Evolutionary conservation across 1,140 invertebrate genomes (phyloP).

Genomic region (Eupristina koningsbergeri): DNA sequence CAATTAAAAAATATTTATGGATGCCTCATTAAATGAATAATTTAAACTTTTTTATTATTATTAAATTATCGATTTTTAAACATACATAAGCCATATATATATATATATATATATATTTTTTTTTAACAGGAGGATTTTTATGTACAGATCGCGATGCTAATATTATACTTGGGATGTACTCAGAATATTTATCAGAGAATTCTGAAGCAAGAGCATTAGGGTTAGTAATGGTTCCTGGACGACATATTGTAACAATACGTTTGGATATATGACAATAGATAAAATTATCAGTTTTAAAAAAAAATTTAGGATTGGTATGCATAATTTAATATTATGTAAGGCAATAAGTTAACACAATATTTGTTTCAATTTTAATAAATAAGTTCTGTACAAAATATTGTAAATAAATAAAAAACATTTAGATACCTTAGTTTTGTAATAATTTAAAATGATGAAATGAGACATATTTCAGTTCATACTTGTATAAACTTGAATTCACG

Average conservation of each 20-base stretch:
- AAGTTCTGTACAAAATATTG: slow-evolving; percentile 49
- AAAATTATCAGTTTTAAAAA: slow-evolving; percentile 44
- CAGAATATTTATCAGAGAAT: slow-evolving; percentile 84
- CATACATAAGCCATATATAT: too few relatives aligned
- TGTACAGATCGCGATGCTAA: slow-evolving; percentile 95
- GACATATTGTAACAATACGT: slow-evolving; percentile 82
- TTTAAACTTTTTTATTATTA: too few relatives aligned
- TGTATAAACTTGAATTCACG: slow-evolving; percentile 25
- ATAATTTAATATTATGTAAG: slow-evolving; percentile 14
- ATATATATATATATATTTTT: too few relatives aligned
- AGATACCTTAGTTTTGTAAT: slow-evolving; percentile 13
- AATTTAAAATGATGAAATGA: slow-evolving; percentile 1
- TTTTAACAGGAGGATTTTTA: slow-evolving; percentile 89
- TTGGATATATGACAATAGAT: slow-evolving; percentile 69
- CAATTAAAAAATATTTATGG: too few relatives aligned
- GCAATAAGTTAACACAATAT: not conserved
- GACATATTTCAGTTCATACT: slow-evolving; percentile 5
- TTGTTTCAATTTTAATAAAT: slow-evolving; percentile 37
- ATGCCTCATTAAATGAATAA: too few relatives aligned
- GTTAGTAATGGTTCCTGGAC: slow-evolving; percentile 84
- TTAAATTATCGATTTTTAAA: too few relatives aligned
- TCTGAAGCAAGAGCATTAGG: slow-evolving; percentile 80
- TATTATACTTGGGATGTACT: slow-evolving; percentile 90
- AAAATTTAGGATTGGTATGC: not conserved
- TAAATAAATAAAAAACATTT: slow-evolving; percentile 43